A percentile compares a stretch with the other conserved stretches of the same genome.
Conservation (phyloP, 2,888 invertebrate species). For the Spilarctia lutea region DNA sequence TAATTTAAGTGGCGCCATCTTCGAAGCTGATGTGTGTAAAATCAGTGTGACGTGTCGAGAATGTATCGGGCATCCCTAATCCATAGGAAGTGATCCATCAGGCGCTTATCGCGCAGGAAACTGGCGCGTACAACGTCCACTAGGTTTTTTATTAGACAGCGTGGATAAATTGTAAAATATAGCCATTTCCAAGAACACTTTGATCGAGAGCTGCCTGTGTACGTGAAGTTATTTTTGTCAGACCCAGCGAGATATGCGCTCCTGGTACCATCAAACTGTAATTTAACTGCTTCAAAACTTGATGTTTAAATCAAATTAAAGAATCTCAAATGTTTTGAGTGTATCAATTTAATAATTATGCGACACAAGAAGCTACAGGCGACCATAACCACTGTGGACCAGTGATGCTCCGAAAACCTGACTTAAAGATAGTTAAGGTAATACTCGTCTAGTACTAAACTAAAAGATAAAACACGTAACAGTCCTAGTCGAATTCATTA, state of each 20-base stretch:
- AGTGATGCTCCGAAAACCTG: too few species aligned
- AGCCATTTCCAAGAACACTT: slow-evolving; percentile 45
- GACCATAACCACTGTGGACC: too few species aligned
- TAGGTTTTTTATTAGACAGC: slow-evolving; percentile 50
- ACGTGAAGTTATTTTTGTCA: slow-evolving; percentile 27
- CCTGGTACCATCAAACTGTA: slow-evolving; percentile 23
- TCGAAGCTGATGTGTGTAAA: slow-evolving; percentile 31
- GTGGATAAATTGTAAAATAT: slow-evolving; percentile 50
- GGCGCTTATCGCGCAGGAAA: slow-evolving; percentile 79
- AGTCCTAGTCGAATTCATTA: too few species aligned
- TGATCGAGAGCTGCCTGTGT: slow-evolving; percentile 29
- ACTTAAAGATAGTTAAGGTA: too few species aligned
- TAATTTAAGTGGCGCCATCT: slow-evolving; percentile 17
- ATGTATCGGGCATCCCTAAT: slow-evolving; percentile 58
- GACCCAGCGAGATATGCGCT: slow-evolving; percentile 25
- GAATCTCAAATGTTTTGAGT: too few species aligned
- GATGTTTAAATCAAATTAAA: background rate
- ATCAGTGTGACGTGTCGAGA: slow-evolving; percentile 43
- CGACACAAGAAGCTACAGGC: background rate
- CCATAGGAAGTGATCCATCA: slow-evolving; percentile 83
- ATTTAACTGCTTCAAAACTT: slow-evolving; percentile 1
- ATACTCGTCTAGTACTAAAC: too few species aligned
- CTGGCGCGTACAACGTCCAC: slow-evolving; percentile 57
- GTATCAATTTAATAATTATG: too few species aligned
- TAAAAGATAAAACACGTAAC: too few species aligned